Percentiles rank a stretch among this genome's conserved stretches.
Conservation (phyloP, 2,888 invertebrate species). For the Aphodius sticticus region DNA sequence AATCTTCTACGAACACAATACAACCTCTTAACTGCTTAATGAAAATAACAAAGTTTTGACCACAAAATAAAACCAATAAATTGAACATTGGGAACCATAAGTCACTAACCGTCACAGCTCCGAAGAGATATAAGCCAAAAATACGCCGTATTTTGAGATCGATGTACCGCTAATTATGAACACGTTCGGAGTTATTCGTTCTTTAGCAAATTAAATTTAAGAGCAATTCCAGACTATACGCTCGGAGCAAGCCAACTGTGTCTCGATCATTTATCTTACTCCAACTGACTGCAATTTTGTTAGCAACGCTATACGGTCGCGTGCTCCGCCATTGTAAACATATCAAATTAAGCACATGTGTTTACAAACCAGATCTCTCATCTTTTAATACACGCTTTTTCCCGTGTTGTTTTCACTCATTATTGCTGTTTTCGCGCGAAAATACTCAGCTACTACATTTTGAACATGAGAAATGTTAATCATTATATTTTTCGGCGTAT, state of each 20-base stretch:
- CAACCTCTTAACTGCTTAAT: too few relatives aligned
- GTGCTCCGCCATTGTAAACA: neutral
- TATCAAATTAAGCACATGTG: neutral
- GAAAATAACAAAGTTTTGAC: too few relatives aligned
- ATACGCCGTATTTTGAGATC: neutral
- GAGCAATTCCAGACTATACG: neutral
- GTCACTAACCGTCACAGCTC: neutral
- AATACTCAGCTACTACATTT: neutral
- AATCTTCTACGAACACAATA: too few relatives aligned
- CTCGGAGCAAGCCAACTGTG: neutral
- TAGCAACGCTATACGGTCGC: neutral
- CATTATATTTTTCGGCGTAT: too few relatives aligned
- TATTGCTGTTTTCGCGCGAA: neutral
- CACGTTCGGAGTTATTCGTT: neutral
- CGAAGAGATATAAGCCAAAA: neutral
- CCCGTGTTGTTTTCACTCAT: neutral
- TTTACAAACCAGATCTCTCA: neutral
- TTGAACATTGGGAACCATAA: neutral
- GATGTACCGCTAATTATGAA: neutral
- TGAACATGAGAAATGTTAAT: too few relatives aligned
- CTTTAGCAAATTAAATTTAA: conserved; percentile 15
- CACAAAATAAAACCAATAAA: neutral
- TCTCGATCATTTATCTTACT: neutral
- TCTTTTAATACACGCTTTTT: neutral
- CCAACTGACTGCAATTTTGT: neutral